Conservation (phyloP, 2,113 vertebrate genomes). For the Barbus barbus region DNA sequence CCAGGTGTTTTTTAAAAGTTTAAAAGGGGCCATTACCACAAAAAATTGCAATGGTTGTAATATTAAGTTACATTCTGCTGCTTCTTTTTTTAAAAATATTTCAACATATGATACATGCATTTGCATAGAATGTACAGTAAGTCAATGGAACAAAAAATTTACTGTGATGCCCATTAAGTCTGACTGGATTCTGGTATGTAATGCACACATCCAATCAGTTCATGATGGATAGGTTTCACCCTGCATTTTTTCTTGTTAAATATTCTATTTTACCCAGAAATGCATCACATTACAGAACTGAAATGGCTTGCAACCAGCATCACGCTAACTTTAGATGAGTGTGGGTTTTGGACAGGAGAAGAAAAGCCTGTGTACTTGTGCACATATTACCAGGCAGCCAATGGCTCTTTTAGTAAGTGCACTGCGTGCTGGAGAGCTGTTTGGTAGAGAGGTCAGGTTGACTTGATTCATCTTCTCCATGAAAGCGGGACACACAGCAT, state of each 20-base stretch:
- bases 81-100: too few relatives aligned
- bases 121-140: neutral
- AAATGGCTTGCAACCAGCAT: neutral
- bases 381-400: slow-evolving; percentile 50
- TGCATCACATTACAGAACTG: neutral
- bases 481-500: slow-evolving; percentile 48
- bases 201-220: neutral
- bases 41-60: too few relatives aligned
- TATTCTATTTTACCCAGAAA: neutral
- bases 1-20: too few relatives aligned
- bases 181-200: neutral
- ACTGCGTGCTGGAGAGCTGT: slow-evolving; percentile 39
- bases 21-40: too few relatives aligned
- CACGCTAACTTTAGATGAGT: neutral
- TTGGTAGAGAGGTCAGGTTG: slow-evolving; percentile 50
- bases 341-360: slow-evolving; percentile 10
- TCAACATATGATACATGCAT: neutral
- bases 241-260: neutral
- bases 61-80: too few relatives aligned
- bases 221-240: neutral
- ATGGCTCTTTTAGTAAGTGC: slow-evolving; percentile 50
- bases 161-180: neutral
- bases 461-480: slow-evolving; percentile 53
- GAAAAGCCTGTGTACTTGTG: neutral
- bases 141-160: neutral